Conservation (phyloP, 2,797 vertebrate species). For the Pangasius mekongensis region DNA sequence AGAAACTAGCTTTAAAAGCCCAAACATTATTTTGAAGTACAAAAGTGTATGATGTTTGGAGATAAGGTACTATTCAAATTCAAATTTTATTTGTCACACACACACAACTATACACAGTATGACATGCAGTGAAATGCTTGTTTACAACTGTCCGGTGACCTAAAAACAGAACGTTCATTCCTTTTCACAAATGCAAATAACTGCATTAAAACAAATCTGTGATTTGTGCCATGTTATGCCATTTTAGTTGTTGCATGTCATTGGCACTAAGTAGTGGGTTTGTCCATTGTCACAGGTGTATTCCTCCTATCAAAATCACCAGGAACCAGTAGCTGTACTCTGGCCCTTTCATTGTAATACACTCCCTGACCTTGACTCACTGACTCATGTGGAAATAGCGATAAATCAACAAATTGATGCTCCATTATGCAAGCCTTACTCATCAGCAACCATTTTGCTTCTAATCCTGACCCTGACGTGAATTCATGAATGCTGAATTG, state of each 20-base stretch:
- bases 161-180: not conserved
- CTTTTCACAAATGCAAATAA: not conserved
- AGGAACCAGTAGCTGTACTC: not conserved
- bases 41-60: not conserved
- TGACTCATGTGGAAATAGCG: not conserved
- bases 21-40: not conserved
- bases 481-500: constrained; percentile 3
- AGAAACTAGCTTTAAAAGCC: not conserved
- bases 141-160: not conserved
- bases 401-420: constrained; percentile 52
- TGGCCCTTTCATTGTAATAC: constrained; percentile 1
- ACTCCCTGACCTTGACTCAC: constrained; percentile 13
- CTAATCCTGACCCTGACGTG: constrained; percentile 17
- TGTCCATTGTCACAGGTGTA: not conserved
- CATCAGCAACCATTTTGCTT: constrained; percentile 53
- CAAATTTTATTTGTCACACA: not conserved
- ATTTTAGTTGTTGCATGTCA: not conserved
- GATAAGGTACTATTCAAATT: not conserved
- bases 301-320: not conserved
- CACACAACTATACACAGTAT: not conserved
- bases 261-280: not conserved
- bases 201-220: not conserved
- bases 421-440: constrained; percentile 56
- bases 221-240: not conserved
- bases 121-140: not conserved